Evolutionary conservation across 2,797 vertebrate genomes (phyloP).

Genomic region (Oceanodroma leucorhoa): DNA sequence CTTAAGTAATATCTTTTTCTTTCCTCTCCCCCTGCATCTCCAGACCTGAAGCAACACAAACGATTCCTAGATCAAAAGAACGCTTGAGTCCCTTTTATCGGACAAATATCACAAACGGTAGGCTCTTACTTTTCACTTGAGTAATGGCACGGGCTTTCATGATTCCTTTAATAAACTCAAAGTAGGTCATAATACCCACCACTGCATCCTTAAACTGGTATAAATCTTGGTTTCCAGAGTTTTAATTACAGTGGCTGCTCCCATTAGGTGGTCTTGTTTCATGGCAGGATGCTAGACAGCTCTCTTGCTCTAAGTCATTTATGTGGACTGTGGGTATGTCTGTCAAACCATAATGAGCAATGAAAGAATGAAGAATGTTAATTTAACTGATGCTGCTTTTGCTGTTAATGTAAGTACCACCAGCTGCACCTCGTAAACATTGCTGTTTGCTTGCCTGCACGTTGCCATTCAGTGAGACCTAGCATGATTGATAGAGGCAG

Average conservation of each 20-base stretch:
- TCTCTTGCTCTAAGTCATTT: conserved; percentile 60
- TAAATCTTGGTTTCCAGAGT: conserved; percentile 46
- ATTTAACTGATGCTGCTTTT: conserved; percentile 61
- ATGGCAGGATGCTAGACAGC: conserved; percentile 49
- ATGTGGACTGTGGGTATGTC: conserved; percentile 65
- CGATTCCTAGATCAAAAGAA: conserved; percentile 35
- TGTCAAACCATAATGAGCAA: conserved; percentile 59
- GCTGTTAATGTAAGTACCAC: conserved; percentile 67
- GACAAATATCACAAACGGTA: conserved; percentile 4
- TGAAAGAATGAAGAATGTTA: conserved; percentile 64
- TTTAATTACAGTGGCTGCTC: conserved; percentile 61
- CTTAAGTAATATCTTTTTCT: conserved; percentile 40
- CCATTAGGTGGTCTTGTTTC: conserved; percentile 56
- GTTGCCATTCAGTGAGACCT: conserved; percentile 15
- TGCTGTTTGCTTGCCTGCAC: conserved; percentile 44
- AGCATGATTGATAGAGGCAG: conserved; percentile 51
- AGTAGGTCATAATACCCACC: conserved; percentile 40
- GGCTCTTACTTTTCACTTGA: conserved; percentile 28
- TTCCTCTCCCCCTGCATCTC: background rate
- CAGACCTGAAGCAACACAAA: conserved; percentile 53
- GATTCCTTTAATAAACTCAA: conserved; percentile 42
- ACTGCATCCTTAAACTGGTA: conserved; percentile 45
- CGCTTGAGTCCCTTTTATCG: background rate
- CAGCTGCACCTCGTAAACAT: conserved; percentile 72
- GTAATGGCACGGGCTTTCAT: background rate